Evolutionary conservation across 2,113 vertebrate species (phyloP), one percentile per base, ranked within the genome.

Genomic region (Solea solea): DNA sequence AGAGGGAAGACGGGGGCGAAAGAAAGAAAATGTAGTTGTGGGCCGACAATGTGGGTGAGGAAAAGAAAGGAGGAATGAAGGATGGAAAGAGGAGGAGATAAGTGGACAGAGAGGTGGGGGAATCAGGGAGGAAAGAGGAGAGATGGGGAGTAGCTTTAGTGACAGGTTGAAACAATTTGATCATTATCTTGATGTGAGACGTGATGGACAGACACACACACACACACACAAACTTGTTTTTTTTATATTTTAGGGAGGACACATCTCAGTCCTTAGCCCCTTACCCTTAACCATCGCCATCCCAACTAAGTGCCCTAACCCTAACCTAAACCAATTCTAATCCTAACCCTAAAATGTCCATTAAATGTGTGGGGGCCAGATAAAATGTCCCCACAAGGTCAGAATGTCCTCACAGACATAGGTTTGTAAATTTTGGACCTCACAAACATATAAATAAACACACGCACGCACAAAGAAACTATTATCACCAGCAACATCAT

Each of bases 101-200:
- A 34, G 34, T 34, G 28, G 15, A 15, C 5, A 52, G 50, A 14
- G 55, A 55, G 34, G 40, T 39, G 42, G 42, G 1, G 0, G 16
- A 21, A 48, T 40, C 41, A 53, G 28, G 42, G 69, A 44, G 13
- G 49, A 44, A 61, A 16, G 45, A 11, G 25, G n/a, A 21, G 41
- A 27, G n/a, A 60, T 16, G 53, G 13, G 48, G 5, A 46, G 57
- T 69, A 64, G 86, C 84, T 46, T 89, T 52, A 69, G 71, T 83
- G 85, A 90, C 83, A 84, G 87, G 68, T 77, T 48, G 87, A 91
- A 78, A 90, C 91, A 92, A 92, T 92, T 90, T 92, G 90, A 92
- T 92, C 87, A 84, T 86, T 92, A 92, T 92, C 91, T 92, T 74
- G 84, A 84, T 85, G 86, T 79, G 79, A 82, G 84, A 92, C 88